Conservation (phyloP, 2,113 vertebrate genomes). For the Eubucco bourcierii region DNA sequence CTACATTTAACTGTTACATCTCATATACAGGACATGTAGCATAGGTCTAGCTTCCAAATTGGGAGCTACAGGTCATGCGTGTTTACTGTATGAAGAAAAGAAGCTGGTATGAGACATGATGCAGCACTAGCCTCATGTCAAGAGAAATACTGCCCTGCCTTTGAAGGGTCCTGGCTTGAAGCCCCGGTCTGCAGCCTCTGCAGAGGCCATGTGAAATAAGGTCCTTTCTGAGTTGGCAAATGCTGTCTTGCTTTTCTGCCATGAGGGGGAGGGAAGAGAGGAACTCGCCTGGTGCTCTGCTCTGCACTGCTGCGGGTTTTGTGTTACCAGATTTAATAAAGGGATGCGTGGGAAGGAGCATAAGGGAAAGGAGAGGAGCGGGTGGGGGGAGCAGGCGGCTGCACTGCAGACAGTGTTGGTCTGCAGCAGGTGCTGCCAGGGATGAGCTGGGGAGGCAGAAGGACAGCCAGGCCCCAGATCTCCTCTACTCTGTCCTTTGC, state of each 20-base stretch:
- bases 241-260: not conserved
- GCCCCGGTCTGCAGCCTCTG: not conserved
- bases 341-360: constrained; percentile 9
- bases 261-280: not conserved
- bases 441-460: accelerated
- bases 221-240: not conserved
- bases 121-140: not conserved
- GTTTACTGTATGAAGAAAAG: not conserved
- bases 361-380: not conserved
- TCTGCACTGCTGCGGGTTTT: not conserved
- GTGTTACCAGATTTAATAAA: constrained; percentile 23
- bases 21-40: not conserved
- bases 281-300: not conserved
- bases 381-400: not conserved
- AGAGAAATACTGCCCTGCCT: not conserved
- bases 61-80: not conserved
- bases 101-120: not conserved
- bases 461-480: not conserved
- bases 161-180: not conserved
- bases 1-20: not conserved
- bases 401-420: not conserved
- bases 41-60: not conserved
- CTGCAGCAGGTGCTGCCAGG: not conserved
- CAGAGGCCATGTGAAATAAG: not conserved
- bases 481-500: not conserved